Base-by-base conservation (phyloP, 2,888 invertebrate genomes). In the Oscheius sp. region DNA sequence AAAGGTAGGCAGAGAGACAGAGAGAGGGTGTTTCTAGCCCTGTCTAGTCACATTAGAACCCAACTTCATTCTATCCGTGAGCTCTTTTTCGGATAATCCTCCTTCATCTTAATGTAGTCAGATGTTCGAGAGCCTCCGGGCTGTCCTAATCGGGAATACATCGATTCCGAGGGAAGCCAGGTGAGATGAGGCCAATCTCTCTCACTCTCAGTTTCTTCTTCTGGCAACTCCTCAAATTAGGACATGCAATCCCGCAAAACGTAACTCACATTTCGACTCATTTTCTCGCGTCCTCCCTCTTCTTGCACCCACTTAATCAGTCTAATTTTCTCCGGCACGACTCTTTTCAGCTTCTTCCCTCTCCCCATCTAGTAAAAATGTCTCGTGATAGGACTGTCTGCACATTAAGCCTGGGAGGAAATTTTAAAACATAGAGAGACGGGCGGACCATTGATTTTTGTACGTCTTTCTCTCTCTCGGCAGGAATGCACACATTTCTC, bases 151-250 rank as follows among this genome's bases (percentile, higher is more conserved):
- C 65, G 65, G 68, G 68, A 68, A 68, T 53, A 68, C 68, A 68
- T 68, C 68, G 68, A 68, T 68, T 53, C 55, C 55, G 33, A 53
- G 21, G 68, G 68, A 68, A 68, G 68, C 68, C 68, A 68, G 68
- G 68, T 68, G 55, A 63, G 63, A 62, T 42, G 62, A 62, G 63
- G 63, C 63, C 47, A 63, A 63, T 63, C 63, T 48, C 35, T n/a
- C 47, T 42, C 48, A 42, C 48, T 47, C 63, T 21, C 21, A 21
- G 21, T 21, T 21, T 21, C 21, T 21, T 21, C 29, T 48, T 63
- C 37, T 37, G 60, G n/a, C n/a, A 37, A 13, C 60, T 60, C 60
- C 37, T 37, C 60, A 33, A 37, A 10, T 42, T 58, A 58, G n/a
- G 21, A 48, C 42, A 42, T 5, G 21, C 47, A n/a, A 48, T n/a